Base-by-base conservation (phyloP, 2,888 invertebrate species). In the Eumerus sabulonum region DNA sequence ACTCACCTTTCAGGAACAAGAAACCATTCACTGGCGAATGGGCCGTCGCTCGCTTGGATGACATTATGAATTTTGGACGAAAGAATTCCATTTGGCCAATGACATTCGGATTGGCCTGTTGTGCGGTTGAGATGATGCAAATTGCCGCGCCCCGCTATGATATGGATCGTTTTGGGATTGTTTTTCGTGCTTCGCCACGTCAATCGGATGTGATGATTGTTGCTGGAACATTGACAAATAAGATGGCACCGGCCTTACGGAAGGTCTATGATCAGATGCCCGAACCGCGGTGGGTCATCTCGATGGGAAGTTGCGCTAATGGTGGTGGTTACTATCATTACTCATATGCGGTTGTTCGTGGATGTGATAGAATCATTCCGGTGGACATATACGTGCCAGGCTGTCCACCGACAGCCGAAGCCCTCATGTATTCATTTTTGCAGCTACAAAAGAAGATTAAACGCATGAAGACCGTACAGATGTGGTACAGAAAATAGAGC, bases 61-160 rank as follows among this genome's bases (percentile, higher is more conserved):
- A 99, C 90, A 89, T 99, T 19, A 87, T 98, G 0, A 98, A 98
- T 90, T 99, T 96, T 96, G 97, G 96, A 50, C 92, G 97, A 73
- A 97, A 97, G 89, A 94, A 94, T 85, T 99, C 99, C 0, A 89
- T 99, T 36, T 99, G 99, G 99, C 99, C 99, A 0, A 91, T 99
- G 89, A 99, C 99, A 7, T 99, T 99, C 90, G 99, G 99, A 76
- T 90, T 99, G 84, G 99, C 99, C 1, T 99, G 99, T 86, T 99
- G 99, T 90, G 99, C 99, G 82, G 98, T 99, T 1, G 99, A 99
- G 90, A 99, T 99, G 99, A 99, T 99, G 98, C 99, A 99, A 91
- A 97, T 99, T 66, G 99, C 99, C 82, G 99, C 98, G 35, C 98
- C 99, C 1, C 92, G 99, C 84, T 99, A 99, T 87, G 99, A 99